A percentile compares a stretch with the other conserved stretches of the same genome.
These are phyloP conservation scores for Tinea trinotella DNA, from an alignment of 2,888 invertebrate genomes.

Conservation along the genomic window DNA sequence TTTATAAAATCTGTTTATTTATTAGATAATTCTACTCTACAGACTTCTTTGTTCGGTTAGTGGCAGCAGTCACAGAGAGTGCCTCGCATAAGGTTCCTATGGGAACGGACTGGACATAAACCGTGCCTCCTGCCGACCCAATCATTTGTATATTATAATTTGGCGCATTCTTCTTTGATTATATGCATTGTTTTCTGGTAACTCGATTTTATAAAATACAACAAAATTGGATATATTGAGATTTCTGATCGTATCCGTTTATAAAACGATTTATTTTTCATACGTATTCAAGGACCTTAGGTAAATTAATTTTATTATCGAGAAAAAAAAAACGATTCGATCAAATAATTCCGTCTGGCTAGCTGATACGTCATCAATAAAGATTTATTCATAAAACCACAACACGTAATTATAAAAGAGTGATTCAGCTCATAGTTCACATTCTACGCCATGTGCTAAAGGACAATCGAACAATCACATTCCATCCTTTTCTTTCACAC, in stretches of 20 bases:
- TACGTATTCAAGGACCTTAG: neutral
- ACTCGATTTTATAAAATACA: neutral
- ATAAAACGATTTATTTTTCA: neutral
- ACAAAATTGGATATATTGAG: neutral
- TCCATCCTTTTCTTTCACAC: slow-evolving; percentile 39
- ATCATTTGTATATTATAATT: slow-evolving; percentile 72
- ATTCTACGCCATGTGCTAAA: slow-evolving; percentile 40
- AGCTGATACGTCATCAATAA: slow-evolving; percentile 25
- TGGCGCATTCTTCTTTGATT: slow-evolving; percentile 34
- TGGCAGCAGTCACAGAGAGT: slow-evolving; percentile 18
- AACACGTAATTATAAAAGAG: slow-evolving; percentile 43
- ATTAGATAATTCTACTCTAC: slow-evolving; percentile 39
- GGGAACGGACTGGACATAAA: slow-evolving; percentile 69
- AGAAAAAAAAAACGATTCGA: neutral
- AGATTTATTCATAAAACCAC: slow-evolving; percentile 36
- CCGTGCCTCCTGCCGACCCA: slow-evolving; percentile 68
- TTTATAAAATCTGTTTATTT: no score
- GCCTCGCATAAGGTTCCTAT: slow-evolving; percentile 67
- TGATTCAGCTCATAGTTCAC: slow-evolving; percentile 59
- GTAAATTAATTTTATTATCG: neutral
- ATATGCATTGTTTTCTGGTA: slow-evolving; percentile 27
- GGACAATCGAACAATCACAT: slow-evolving; percentile 43
- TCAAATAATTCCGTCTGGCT: neutral
- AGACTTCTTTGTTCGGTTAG: slow-evolving; percentile 29
- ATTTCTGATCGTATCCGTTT: neutral